Evolutionary conservation across 2,797 vertebrate genomes (phyloP), one percentile per base, ranked within the genome.

Genomic region (Cynopterus sphinx): DNA sequence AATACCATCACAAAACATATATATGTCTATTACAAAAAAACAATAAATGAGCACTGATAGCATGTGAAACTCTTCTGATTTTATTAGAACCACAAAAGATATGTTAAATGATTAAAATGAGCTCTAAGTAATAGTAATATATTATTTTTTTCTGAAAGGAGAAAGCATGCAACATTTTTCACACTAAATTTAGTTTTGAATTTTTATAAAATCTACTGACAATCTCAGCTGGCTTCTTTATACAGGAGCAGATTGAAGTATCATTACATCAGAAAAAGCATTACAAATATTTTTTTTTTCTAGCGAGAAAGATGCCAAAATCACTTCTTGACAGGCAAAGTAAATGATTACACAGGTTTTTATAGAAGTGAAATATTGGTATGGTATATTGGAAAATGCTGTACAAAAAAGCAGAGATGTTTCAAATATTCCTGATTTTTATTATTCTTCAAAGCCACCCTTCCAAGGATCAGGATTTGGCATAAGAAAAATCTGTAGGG

Each of bases 151-250:
- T 33, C 21, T 22, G 39, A 91, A 71, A 33, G 10, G 15, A 17
- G 87, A 88, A 96, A 81, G 49, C 65, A 73, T n/a, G 68, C 22
- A 68, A 7, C 28, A 83, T 78, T 94, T 94, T 87, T 70, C 31
- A 93, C n/a, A 86, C 46, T 83, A 90, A 87, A 81, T 90, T 92
- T 82, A 79, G 24, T 78, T 90, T 82, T 73, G 36, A 92, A 95
- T 96, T 94, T 95, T 49, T 83, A 17, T 88, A 79, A 95, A 96
- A 84, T 86, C 77, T 84, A 87, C 43, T 70, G 78, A 83, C 26
- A 90, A 63, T 81, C 46, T 79, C 39, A 93, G 43, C 36, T 87
- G 82, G 8, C 39, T 95, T 92, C 65, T 85, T 67, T 79, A 65
- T 61, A 28, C 28, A 49, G n/a, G 87, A 87, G 73, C 93, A 94